phyloP scores from a whole-genome alignment of 92 coral and sea anemone species.

The Isaurus tuberculatus region DNA sequence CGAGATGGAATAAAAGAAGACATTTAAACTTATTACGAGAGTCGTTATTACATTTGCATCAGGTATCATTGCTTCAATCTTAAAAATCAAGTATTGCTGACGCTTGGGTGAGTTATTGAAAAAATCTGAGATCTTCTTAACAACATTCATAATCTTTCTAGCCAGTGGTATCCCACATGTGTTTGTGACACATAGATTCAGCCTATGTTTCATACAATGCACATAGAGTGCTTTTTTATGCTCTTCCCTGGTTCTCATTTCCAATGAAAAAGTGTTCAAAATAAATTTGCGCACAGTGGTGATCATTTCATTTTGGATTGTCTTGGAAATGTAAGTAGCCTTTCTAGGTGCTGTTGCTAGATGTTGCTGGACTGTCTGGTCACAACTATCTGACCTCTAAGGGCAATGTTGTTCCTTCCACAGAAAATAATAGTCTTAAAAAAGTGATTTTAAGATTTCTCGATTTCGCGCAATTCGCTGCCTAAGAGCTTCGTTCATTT shows the following conservation, averaged over 20 bases:
- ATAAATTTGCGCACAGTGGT: not conserved
- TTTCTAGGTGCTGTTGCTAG: constrained; percentile 54
- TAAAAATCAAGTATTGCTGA: constrained; percentile 28
- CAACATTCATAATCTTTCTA: constrained; percentile 54
- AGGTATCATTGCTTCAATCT: constrained; percentile 27
- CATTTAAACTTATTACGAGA: no score
- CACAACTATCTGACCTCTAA: constrained; percentile 56
- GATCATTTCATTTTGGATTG: constrained; percentile 26
- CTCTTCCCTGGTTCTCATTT: constrained; percentile 30
- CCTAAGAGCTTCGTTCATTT: constrained; percentile 17
- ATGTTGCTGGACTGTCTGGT: constrained; percentile 61
- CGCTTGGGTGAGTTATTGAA: constrained; percentile 21
- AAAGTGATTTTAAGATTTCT: constrained; percentile 37
- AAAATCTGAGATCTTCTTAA: constrained; percentile 57
- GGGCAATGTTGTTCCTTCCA: constrained; percentile 54
- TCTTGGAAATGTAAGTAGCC: constrained; percentile 34
- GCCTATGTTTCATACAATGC: constrained; percentile 68
- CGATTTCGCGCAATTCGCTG: constrained; percentile 41
- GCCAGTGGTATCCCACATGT: constrained; percentile 58
- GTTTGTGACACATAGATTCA: constrained; percentile 60
- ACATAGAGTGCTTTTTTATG: constrained; percentile 68
- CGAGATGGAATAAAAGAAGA: no score
- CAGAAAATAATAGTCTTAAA: constrained; percentile 34
- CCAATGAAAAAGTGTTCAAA: constrained; percentile 1
- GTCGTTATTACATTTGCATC: no score